Percentiles rank a stretch among this genome's conserved stretches.
Evolutionary conservation across 2,113 vertebrate genomes (phyloP).

Genomic region (Toxotes jaculatrix): DNA sequence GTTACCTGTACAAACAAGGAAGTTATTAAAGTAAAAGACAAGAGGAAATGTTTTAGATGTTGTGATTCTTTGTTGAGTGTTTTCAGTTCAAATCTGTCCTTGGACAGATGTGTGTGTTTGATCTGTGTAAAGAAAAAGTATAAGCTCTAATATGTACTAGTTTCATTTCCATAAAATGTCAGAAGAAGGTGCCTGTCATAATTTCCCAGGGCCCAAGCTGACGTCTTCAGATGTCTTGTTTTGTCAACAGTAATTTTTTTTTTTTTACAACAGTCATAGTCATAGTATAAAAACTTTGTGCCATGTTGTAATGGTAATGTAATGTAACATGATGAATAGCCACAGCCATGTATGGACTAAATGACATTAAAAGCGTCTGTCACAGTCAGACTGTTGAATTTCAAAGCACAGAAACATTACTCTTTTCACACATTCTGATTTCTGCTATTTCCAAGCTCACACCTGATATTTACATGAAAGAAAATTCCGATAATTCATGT

Average conservation of each 20-base stretch:
- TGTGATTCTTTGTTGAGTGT: background rate
- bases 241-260: background rate
- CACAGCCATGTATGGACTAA: no score
- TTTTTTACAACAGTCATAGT: no score
- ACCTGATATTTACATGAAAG: background rate
- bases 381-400: no score
- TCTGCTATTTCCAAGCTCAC: background rate
- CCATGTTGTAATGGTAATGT: no score
- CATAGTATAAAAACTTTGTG: no score
- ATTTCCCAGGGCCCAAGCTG: no score
- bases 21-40: background rate
- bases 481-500: background rate
- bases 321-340: no score
- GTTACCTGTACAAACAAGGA: background rate
- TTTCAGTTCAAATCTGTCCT: background rate
- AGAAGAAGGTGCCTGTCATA: no score
- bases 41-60: no score
- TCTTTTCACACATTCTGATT: background rate
- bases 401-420: background rate
- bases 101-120: background rate
- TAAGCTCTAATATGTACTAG: no score
- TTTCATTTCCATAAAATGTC: background rate
- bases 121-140: no score
- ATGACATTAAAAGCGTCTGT: no score
- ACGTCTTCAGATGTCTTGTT: background rate